phyloP scores from a whole-genome alignment of 1,140 invertebrate species.

The Drosophila nigromelanica region DNA sequence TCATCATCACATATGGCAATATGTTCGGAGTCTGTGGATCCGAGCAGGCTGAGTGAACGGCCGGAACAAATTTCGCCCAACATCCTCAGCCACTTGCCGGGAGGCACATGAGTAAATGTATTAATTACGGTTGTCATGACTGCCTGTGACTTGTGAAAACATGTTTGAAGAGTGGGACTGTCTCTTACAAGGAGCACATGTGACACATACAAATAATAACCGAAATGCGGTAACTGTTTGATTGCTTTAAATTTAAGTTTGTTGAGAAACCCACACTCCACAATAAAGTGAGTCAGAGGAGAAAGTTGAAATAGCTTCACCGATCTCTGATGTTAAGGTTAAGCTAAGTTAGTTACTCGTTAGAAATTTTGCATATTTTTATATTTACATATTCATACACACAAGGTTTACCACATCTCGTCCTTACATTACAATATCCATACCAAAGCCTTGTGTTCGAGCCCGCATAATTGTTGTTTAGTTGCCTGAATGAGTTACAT shows the following conservation, averaged over 20 bases:
- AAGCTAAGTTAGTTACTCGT: too few species aligned
- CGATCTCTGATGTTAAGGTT: too few species aligned
- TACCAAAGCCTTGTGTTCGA: too few species aligned
- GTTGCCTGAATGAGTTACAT: not conserved
- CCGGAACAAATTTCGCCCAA: slow-evolving; percentile 6
- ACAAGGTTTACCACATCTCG: too few species aligned
- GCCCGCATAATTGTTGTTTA: not conserved
- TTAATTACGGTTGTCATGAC: slow-evolving; percentile 65
- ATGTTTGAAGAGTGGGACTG: slow-evolving; percentile 27
- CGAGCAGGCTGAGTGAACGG: slow-evolving; percentile 1
- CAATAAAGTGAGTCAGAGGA: not conserved
- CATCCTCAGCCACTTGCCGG: slow-evolving; percentile 8
- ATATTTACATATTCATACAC: too few species aligned
- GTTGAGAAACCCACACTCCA: too few species aligned
- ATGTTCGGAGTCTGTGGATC: slow-evolving; percentile 1
- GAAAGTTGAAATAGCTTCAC: too few species aligned
- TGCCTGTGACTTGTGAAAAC: slow-evolving; percentile 37
- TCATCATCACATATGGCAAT: slow-evolving; percentile 19
- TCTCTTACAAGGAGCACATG: slow-evolving; percentile 15
- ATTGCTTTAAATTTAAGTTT: not conserved
- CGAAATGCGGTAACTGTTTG: not conserved
- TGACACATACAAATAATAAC: not conserved
- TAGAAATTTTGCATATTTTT: too few species aligned
- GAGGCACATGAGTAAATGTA: slow-evolving; percentile 47
- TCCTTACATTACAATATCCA: too few species aligned